Conservation (phyloP, 2,888 invertebrate species). For the Napeogenes inachia region DNA sequence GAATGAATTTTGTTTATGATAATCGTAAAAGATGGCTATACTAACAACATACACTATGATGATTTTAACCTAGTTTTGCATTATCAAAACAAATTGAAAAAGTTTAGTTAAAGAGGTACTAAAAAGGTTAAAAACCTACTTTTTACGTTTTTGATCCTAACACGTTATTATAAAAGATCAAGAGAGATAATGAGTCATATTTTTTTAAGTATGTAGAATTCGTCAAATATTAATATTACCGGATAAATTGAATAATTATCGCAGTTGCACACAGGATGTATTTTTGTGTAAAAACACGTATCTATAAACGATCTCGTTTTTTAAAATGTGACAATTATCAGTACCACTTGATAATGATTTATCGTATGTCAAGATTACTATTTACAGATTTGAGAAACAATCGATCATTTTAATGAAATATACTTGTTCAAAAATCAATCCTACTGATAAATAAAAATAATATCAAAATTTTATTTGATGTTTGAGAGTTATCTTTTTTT, state of each 20-base stretch:
- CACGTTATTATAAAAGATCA: no score
- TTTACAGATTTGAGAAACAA: not conserved
- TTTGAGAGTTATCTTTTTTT: not conserved
- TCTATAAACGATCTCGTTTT: not conserved
- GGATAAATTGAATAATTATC: conserved; percentile 10
- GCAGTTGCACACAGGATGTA: conserved; percentile 2
- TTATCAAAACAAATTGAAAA: not conserved
- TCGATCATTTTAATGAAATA: not conserved
- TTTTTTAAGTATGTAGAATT: no score
- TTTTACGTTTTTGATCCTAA: no score
- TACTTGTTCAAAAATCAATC: not conserved
- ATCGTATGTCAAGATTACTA: conserved; percentile 6
- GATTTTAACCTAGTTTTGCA: not conserved
- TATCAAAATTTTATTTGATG: not conserved
- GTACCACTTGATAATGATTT: not conserved
- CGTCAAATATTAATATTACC: not conserved
- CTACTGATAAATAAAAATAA: not conserved
- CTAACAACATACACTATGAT: not conserved
- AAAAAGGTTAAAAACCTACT: no score
- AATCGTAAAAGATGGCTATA: conserved; percentile 4
- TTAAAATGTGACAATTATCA: not conserved
- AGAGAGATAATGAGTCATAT: no score
- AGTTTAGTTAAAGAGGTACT: not conserved
- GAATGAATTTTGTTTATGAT: conserved; percentile 9
- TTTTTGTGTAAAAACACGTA: conserved; percentile 8